A percentile compares a stretch with the other conserved stretches of the same genome.
phyloP scores from a whole-genome alignment of 2,797 vertebrate species.

The Phoebastria nigripes region DNA sequence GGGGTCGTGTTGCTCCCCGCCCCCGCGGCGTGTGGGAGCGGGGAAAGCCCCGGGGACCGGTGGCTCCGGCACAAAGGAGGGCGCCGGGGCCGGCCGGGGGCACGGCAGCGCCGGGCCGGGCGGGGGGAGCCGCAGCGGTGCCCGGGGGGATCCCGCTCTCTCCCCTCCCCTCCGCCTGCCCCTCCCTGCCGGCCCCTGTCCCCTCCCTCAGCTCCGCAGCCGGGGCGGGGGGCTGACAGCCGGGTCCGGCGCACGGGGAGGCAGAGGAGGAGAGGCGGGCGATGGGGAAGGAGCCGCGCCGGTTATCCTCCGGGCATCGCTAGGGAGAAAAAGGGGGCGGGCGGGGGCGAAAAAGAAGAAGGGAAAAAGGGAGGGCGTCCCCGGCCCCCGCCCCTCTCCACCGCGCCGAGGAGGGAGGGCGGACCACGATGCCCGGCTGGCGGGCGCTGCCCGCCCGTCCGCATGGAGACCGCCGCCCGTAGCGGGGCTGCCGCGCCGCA shows the following conservation, averaged over 20 bases:
- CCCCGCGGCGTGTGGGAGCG: background rate
- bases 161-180: background rate
- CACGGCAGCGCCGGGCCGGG: background rate
- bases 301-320: background rate
- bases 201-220: conserved; percentile 57
- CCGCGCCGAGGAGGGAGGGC: background rate
- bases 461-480: background rate
- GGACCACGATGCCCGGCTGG: background rate
- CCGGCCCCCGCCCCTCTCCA: background rate
- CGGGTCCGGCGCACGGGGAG: background rate
- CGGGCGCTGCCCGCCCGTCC: background rate
- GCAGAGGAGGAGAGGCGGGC: background rate
- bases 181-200: background rate
- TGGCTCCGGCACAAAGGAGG: background rate
- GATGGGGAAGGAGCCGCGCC: background rate
- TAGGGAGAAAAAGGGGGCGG: background rate
- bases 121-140: accelerated
- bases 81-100: too few species aligned
- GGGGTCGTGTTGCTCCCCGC: too few species aligned
- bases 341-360: background rate
- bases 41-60: too few species aligned
- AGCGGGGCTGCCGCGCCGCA: background rate
- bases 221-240: background rate
- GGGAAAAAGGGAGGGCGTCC: background rate
- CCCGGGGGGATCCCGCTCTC: background rate